Base-by-base conservation (phyloP, 1,140 invertebrate species). In the Pygmarrhopalites habei region DNA sequence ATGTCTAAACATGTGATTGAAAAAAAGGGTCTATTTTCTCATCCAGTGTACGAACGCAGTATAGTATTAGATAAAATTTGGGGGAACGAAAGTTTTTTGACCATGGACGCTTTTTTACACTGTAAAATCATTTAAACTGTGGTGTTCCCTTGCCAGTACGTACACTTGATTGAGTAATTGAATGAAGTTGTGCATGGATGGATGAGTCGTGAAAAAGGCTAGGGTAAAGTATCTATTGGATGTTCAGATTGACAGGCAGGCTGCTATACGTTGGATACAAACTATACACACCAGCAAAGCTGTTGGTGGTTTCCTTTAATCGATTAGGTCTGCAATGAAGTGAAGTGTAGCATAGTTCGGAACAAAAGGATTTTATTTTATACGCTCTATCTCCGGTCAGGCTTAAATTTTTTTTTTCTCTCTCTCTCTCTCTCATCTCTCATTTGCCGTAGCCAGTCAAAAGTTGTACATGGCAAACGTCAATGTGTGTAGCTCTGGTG, bases 281-380 rank as follows among this genome's bases (percentile, higher is more conserved):
- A n/a, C n/a, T n/a, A n/a, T n/a, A n/a, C n/a, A 26, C 23, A 52
- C 49, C n/a, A 29, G 2, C 15, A n/a, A 52, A 52, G 5, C 49
- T 3, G 14, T 52, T 41, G 29, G 53, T 41, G 53, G 53, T 56
- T 56, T 56, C 35, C 53, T n/a, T n/a, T 56, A 56, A 56, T 56
- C 53, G 53, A 56, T 56, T 56, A 56, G 29, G 30, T 56, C 53
- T 56, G 53, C 30, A 56, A 19, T 56, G 30, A 56, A 56, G 53
- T 56, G 15, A 39, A 56, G 53, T 41, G 53, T 39, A 39, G 53
- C 53, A 56, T 19, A 41, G 35, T 56, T 39, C 30, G 15, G 30
- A 56, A 56, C 53, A 56, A 56, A 39, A 41, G 53, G 35, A 56
- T 39, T 19, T 56, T 35, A 41, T 56, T 35, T 56, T 32, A 41